Evolutionary conservation across 2,888 invertebrate species (phyloP).

Genomic region (Drosophila tanythrix): DNA sequence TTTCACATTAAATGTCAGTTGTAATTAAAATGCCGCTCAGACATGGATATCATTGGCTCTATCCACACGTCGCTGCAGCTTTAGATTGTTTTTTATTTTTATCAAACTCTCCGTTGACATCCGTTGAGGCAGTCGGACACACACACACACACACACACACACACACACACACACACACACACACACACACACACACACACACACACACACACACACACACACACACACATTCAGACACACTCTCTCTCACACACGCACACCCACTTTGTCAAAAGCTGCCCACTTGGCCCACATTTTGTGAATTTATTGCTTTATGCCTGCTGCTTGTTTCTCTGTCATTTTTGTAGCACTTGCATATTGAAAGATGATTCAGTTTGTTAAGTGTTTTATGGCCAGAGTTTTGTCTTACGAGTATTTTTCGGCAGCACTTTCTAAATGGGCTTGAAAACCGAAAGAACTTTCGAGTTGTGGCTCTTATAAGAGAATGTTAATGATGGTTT

Average conservation of each 20-base stretch:
- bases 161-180: conserved; percentile 18
- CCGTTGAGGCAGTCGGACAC: conserved; percentile 1
- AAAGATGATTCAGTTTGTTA: conserved; percentile 35
- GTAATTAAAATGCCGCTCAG: neutral
- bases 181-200: conserved; percentile 4
- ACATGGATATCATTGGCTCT: neutral
- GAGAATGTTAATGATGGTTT: neutral
- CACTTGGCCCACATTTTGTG: conserved; percentile 50
- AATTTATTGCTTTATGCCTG: conserved; percentile 17
- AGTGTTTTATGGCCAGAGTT: conserved; percentile 22
- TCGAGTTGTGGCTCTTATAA: neutral
- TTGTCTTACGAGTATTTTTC: neutral
- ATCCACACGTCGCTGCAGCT: neutral
- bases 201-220: conserved; percentile 8
- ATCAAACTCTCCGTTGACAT: conserved; percentile 2
- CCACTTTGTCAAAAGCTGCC: conserved; percentile 39
- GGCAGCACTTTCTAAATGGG: conserved; percentile 36
- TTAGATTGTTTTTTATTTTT: neutral
- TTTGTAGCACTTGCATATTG: conserved; percentile 13
- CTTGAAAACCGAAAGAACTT: neutral
- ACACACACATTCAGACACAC: neutral
- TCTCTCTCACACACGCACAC: conserved; percentile 1
- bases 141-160: conserved; percentile 3
- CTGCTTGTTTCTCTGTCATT: neutral
- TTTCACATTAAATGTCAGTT: neutral